Conservation (phyloP, 2,797 vertebrate species). For the Octomys mimax region DNA sequence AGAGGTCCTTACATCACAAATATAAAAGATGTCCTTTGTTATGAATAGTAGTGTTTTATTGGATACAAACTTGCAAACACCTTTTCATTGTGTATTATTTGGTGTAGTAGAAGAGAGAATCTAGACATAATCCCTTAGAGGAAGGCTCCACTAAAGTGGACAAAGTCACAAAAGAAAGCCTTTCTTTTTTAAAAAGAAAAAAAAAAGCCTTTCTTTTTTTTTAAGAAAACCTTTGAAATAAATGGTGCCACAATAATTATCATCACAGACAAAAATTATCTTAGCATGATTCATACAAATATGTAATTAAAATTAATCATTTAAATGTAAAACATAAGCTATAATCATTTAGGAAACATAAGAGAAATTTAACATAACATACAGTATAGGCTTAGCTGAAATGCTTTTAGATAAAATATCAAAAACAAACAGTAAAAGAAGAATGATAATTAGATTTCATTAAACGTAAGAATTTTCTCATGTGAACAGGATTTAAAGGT, state of each 20-base stretch:
- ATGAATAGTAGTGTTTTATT: not conserved
- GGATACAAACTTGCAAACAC: not conserved
- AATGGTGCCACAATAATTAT: not conserved
- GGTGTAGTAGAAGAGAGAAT: not conserved
- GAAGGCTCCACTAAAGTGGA: not conserved
- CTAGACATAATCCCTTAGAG: not conserved
- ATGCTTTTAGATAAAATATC: not conserved
- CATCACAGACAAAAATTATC: not conserved
- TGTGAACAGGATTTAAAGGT: not conserved
- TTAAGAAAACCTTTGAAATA: not conserved
- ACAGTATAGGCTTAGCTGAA: not conserved
- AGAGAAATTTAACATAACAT: not conserved
- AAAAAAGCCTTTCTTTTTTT: too few species aligned
- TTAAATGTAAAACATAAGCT: not conserved
- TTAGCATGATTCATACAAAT: not conserved
- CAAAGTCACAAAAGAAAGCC: too few species aligned
- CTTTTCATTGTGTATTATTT: not conserved
- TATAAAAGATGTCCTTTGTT: not conserved
- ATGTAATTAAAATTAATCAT: not conserved
- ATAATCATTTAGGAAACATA: not conserved
- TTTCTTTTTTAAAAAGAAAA: too few species aligned
- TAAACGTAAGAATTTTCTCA: not conserved
- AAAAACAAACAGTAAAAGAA: not conserved
- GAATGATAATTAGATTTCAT: not conserved
- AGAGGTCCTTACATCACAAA: not conserved